A percentile compares a stretch with the other conserved stretches of the same genome.
Conservation (phyloP, 2,797 vertebrate species). For the Phrynocephalus forsythii region DNA sequence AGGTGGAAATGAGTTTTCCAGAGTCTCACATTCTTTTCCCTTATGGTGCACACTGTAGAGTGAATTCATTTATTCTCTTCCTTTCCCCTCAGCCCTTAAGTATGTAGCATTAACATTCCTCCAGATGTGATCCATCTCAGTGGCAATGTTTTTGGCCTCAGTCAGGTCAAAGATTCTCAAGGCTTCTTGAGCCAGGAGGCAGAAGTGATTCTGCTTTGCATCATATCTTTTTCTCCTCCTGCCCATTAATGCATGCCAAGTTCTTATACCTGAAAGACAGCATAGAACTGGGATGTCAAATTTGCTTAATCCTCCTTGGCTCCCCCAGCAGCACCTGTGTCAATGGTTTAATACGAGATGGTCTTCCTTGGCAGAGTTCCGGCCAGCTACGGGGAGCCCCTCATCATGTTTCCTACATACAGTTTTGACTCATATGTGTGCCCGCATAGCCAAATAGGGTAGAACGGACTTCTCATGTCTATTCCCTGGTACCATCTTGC, state of each 20-base stretch:
- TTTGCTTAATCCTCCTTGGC: not conserved
- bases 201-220: not conserved
- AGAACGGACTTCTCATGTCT: not conserved
- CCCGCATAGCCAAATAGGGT: not conserved
- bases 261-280: not conserved
- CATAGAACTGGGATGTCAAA: not conserved
- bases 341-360: not conserved
- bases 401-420: not conserved
- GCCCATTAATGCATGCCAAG: not conserved
- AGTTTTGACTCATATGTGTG: not conserved
- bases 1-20: conserved; percentile 33
- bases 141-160: not conserved
- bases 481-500: not conserved
- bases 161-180: not conserved
- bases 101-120: conserved; percentile 29
- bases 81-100: not conserved
- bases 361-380: not conserved
- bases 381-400: not conserved
- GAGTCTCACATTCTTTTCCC: conserved; percentile 30
- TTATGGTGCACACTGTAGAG: conserved; percentile 32
- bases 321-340: not conserved
- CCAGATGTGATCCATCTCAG: conserved; percentile 35
- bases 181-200: not conserved
- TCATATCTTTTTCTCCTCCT: not conserved
- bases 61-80: conserved; percentile 46